Evolutionary conservation across 2,113 vertebrate genomes (phyloP), one percentile per base, ranked within the genome.

Genomic region (Nipponia nippon): DNA sequence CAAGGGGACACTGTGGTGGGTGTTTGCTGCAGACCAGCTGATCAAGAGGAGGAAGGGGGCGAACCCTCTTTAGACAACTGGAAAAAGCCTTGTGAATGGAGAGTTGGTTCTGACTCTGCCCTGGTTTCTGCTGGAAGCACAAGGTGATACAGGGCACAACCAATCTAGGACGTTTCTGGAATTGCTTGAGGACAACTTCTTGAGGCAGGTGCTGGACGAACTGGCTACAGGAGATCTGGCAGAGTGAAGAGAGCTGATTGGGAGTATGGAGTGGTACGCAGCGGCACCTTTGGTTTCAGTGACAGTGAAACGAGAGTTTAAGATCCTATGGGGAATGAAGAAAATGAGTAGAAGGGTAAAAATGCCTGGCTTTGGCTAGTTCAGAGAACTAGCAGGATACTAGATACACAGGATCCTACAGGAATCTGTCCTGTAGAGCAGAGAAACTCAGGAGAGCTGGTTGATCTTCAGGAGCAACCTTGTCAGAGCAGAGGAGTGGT

Each of bases 371-470:
- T 46, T 36, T 21, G 22, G 18, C 29, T 80, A 55, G 22, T 71
- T 38, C 34, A 22, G 55, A 32, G 46, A 52, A 17, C 53, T 12
- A n/a, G n/a, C n/a, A n/a, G n/a, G n/a, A n/a, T n/a, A n/a, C n/a
- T n/a, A n/a, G 29, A 7, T 27, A 10, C 0, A 1, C 16, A 40
- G 40, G 40, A 34, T 53, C 27, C 75, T n/a, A 6, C 34, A 7
- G 62, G 62, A 36, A 22, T 44, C 2, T 34, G 9, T 71, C 58
- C 47, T 47, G 38, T 7, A n/a, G 83, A 49, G 78, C 67, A 29
- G 34, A 34, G 62, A 11, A 46, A 12, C 13, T 27, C 27, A n/a
- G 72, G 42, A 72, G n/a, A 26, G 58, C 58, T 36, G 62, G 10
- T 4, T 67, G 58, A 5, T 16, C 11, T 17, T 61, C 21, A 53